These are phyloP conservation scores for Lophotis ruficrista DNA, from an alignment of 2,113 vertebrate genomes.

Conservation along the genomic window DNA sequence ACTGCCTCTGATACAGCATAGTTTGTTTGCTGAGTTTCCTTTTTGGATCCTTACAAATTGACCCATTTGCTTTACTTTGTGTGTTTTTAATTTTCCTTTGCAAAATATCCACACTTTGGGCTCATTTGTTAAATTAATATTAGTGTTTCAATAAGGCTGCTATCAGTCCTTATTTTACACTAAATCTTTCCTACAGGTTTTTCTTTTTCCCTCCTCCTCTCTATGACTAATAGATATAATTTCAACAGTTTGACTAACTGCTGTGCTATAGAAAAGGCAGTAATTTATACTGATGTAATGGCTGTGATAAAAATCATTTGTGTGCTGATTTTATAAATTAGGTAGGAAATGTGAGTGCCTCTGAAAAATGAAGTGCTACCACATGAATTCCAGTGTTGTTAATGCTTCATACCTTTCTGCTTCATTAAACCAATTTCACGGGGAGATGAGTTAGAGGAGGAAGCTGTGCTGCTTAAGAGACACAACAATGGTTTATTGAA, in stretches of 20 bases:
- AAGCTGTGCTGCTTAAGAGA: constrained; percentile 91
- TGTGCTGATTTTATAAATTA: constrained; percentile 95
- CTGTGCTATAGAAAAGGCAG: constrained; percentile 82
- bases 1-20: neutral
- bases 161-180: constrained; percentile 67
- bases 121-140: constrained; percentile 78
- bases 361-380: constrained; percentile 92
- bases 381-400: constrained; percentile 97
- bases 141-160: constrained; percentile 68
- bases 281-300: constrained; percentile 96
- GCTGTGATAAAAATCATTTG: constrained; percentile 96
- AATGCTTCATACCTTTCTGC: constrained; percentile 99
- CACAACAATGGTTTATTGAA: constrained; percentile 98
- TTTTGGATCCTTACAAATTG: constrained; percentile 76
- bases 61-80: constrained; percentile 76
- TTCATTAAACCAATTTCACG: constrained; percentile 99
- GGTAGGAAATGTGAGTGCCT: constrained; percentile 89
- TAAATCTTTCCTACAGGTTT: constrained; percentile 67
- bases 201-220: constrained; percentile 43
- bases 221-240: constrained; percentile 80
- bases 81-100: constrained; percentile 72
- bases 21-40: constrained; percentile 68
- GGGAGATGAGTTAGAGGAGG: constrained; percentile 99
- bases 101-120: constrained; percentile 45
- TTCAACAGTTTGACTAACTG: constrained; percentile 83